phyloP scores from a whole-genome alignment of 2,888 invertebrate species.

The Oscheius sp. region DNA sequence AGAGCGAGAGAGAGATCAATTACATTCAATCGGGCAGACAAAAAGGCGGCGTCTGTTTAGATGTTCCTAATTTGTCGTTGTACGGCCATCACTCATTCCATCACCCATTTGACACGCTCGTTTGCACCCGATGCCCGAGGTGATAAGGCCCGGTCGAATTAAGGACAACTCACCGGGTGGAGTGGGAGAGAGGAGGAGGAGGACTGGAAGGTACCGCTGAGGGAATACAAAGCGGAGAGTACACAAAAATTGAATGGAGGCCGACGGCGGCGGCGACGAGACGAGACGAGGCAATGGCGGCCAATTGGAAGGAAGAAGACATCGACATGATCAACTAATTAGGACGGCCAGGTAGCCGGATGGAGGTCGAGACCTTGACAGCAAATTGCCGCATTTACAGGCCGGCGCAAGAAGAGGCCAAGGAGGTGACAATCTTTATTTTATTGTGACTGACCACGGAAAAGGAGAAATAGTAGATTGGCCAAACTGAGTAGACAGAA shows the following conservation, averaged over 20 bases:
- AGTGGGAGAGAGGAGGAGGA: not conserved
- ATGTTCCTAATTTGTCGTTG: constrained; percentile 33
- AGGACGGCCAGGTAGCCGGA: constrained; percentile 23
- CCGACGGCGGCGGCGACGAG: constrained; percentile 1
- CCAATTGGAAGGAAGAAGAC: constrained; percentile 19
- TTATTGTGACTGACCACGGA: not conserved
- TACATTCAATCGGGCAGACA: no score
- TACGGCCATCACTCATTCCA: constrained; percentile 39
- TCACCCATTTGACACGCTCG: constrained; percentile 42
- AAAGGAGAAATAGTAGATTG: constrained; percentile 16
- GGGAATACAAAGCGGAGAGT: constrained; percentile 29
- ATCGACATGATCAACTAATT: constrained; percentile 33
- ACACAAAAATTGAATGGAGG: constrained; percentile 34
- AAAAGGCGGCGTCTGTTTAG: not conserved
- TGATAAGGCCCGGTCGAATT: constrained; percentile 30
- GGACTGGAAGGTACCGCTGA: not conserved
- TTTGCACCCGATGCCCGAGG: constrained; percentile 36
- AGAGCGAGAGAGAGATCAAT: no score
- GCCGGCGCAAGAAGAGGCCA: constrained; percentile 4
- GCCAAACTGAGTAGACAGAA: no score
- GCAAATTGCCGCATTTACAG: constrained; percentile 34
- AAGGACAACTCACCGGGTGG: constrained; percentile 12
- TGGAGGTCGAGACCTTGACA: constrained; percentile 33
- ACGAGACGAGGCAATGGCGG: constrained; percentile 16
- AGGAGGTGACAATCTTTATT: not conserved